Percentiles rank a stretch among this genome's conserved stretches.
phyloP scores from a whole-genome alignment of 2,888 invertebrate species.

The Atrina japonica region DNA sequence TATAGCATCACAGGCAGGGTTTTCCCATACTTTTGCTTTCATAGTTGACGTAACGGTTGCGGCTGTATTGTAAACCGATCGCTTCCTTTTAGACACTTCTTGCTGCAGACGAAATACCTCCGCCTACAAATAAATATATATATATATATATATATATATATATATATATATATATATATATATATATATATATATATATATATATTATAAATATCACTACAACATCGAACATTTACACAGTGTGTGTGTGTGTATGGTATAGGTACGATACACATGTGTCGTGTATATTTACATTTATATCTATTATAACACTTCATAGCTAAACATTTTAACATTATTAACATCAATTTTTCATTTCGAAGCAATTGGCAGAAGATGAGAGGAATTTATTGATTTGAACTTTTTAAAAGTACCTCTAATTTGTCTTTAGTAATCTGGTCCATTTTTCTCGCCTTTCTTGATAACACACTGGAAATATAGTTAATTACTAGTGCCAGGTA shows the following conservation, averaged over 20 bases:
- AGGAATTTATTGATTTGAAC: too few species aligned
- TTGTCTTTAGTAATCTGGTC: conserved; percentile 64
- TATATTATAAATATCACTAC: too few species aligned
- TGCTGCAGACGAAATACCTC: conserved; percentile 56
- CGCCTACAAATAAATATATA: conserved; percentile 41
- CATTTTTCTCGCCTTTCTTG: conserved; percentile 67
- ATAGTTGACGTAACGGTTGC: conserved; percentile 31
- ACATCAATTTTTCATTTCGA: too few species aligned
- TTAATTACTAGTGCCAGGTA: conserved; percentile 74
- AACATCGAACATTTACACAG: too few species aligned
- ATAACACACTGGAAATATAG: conserved; percentile 67
- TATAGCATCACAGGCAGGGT: conserved; percentile 27
- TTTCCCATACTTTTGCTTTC: conserved; percentile 34
- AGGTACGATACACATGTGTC: too few species aligned
- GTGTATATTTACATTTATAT: too few species aligned
- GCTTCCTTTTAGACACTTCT: conserved; percentile 53
- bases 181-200: too few species aligned
- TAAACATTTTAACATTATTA: too few species aligned
- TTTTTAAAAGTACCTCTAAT: conserved; percentile 72
- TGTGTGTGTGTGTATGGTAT: too few species aligned
- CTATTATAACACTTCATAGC: too few species aligned
- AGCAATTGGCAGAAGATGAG: too few species aligned
- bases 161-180: background rate
- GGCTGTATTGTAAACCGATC: conserved; percentile 34
- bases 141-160: background rate